These are phyloP conservation scores for Candidula unifasciata DNA, from an alignment of 2,888 invertebrate species.

Conservation along the genomic window DNA sequence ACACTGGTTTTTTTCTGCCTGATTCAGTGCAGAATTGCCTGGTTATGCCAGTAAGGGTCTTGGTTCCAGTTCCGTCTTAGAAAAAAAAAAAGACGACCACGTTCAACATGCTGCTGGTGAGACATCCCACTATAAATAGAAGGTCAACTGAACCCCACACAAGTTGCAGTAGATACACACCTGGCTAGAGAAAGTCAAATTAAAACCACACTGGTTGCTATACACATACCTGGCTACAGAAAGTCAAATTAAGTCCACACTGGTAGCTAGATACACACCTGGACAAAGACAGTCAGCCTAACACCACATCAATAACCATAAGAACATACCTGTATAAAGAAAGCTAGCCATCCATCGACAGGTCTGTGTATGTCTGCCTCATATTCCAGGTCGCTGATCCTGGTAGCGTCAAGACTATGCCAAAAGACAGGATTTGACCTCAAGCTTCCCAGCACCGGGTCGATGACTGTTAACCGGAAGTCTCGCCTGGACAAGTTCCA, in stretches of 20 bases:
- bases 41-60: no score
- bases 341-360: slow-evolving; percentile 61
- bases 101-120: background rate
- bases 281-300: slow-evolving; percentile 39
- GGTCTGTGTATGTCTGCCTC: slow-evolving; percentile 60
- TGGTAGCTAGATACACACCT: slow-evolving; percentile 44
- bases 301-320: background rate
- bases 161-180: slow-evolving; percentile 33
- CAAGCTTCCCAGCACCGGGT: background rate
- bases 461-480: background rate
- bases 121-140: slow-evolving; percentile 52
- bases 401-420: slow-evolving; percentile 42
- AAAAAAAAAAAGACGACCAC: background rate
- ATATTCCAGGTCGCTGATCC: slow-evolving; percentile 48
- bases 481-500: background rate
- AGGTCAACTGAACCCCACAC: background rate
- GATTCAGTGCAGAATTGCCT: no score
- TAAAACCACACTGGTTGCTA: slow-evolving; percentile 52
- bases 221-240: slow-evolving; percentile 53
- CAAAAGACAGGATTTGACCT: slow-evolving; percentile 63
- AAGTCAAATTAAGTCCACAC: background rate
- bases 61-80: no score
- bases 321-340: slow-evolving; percentile 60
- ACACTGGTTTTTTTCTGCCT: no score
- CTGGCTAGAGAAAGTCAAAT: slow-evolving; percentile 65